These are phyloP conservation scores for Chironomus striatipennis DNA, from an alignment of 1,140 invertebrate species.

Conservation along the genomic window DNA sequence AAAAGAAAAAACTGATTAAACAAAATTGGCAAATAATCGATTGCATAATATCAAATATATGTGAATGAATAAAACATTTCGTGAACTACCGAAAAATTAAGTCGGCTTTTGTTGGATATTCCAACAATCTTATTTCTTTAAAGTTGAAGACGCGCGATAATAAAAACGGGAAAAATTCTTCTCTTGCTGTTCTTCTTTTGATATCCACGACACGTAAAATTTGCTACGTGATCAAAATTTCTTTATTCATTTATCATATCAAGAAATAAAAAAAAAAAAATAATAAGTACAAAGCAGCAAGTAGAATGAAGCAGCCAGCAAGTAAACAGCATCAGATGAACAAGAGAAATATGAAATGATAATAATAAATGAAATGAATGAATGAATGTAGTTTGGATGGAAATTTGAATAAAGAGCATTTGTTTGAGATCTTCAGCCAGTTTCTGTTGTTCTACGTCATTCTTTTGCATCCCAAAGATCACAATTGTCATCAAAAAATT, in stretches of 20 bases:
- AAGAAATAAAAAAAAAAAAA: too few species aligned
- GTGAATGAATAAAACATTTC: background rate
- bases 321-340: background rate
- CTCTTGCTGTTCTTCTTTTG: constrained; percentile 9
- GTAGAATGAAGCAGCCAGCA: background rate
- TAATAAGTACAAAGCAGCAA: constrained; percentile 19
- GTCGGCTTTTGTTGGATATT: background rate
- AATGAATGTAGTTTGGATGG: constrained; percentile 1
- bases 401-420: constrained; percentile 17
- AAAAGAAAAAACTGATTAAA: background rate
- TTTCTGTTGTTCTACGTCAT: background rate
- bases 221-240: constrained; percentile 18
- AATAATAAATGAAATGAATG: constrained; percentile 2
- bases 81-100: too few species aligned
- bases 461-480: background rate
- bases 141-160: background rate
- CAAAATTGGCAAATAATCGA: background rate
- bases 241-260: constrained; percentile 17
- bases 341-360: background rate
- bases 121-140: background rate
- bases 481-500: too few species aligned
- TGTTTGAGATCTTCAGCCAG: background rate
- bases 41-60: background rate
- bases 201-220: constrained; percentile 23
- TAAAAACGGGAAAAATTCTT: background rate